A percentile compares a stretch with the other conserved stretches of the same genome.
phyloP scores from a whole-genome alignment of 2,888 invertebrate species.

The Spicauda simplicius region DNA sequence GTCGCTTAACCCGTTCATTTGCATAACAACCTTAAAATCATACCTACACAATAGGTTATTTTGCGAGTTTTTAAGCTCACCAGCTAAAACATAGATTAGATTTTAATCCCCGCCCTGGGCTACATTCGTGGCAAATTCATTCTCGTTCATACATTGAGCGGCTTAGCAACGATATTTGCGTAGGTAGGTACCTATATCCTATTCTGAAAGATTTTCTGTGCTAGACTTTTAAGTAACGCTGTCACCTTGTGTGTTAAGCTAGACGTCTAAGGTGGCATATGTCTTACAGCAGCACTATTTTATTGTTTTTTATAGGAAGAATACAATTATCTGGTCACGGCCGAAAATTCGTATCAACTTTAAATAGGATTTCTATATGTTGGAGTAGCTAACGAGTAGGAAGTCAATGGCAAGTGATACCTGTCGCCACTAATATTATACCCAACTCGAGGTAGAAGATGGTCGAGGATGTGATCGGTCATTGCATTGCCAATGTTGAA shows the following conservation, averaged over 20 bases:
- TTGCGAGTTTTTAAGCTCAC: conserved; percentile 2
- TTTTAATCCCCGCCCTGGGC: conserved; percentile 1
- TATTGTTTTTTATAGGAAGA: no score
- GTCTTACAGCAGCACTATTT: no score
- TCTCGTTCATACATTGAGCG: conserved; percentile 3
- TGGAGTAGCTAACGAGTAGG: no score
- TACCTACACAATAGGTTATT: background rate
- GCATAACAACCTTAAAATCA: conserved; percentile 1
- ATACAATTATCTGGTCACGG: no score
- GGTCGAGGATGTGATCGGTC: no score
- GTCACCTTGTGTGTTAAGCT: background rate
- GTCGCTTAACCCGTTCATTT: background rate
- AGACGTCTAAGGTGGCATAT: no score
- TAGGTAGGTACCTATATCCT: background rate
- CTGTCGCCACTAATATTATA: no score
- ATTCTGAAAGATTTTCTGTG: background rate
- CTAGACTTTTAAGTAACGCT: background rate
- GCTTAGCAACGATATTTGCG: background rate
- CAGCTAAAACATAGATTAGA: conserved; percentile 3
- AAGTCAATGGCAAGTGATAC: no score
- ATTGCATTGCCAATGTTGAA: no score
- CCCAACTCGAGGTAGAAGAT: no score
- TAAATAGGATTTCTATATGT: no score
- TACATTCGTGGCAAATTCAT: conserved; percentile 1
- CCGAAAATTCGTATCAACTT: no score